Conservation (phyloP, 2,797 vertebrate genomes). For the Pelochelys cantorii region DNA sequence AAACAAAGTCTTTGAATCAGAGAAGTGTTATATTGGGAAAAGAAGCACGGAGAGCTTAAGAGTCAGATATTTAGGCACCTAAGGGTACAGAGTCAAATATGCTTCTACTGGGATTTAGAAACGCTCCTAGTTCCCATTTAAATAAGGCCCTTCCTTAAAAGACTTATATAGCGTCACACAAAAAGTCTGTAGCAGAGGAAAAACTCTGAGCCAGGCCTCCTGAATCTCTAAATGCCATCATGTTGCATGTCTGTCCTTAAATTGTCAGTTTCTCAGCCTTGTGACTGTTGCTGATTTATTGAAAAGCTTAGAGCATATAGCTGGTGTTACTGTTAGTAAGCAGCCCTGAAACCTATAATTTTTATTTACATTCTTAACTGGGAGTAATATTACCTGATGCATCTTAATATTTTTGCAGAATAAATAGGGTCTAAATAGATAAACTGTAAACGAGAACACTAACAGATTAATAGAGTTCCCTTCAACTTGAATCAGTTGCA, state of each 20-base stretch:
- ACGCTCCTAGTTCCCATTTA: background rate
- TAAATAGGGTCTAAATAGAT: background rate
- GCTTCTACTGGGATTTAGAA: background rate
- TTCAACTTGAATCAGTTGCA: background rate
- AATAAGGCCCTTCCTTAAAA: background rate
- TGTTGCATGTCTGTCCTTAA: background rate
- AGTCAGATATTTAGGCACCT: background rate
- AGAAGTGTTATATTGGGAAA: fast-evolving
- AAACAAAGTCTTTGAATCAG: background rate
- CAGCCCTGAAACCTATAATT: background rate
- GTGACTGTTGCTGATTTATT: background rate
- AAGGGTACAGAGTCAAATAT: background rate
- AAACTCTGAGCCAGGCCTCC: background rate
- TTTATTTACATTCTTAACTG: background rate
- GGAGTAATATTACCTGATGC: background rate
- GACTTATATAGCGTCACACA: background rate
- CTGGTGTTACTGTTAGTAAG: background rate
- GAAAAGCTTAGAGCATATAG: background rate
- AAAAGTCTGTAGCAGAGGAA: background rate
- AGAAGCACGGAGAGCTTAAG: background rate
- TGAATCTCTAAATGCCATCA: background rate
- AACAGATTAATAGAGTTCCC: background rate
- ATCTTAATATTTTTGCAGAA: background rate
- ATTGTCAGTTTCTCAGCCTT: background rate
- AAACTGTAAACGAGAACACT: background rate